Evolutionary conservation across 1,140 invertebrate species (phyloP), one percentile per base, ranked within the genome.

Genomic region (Sycophila sp.): DNA sequence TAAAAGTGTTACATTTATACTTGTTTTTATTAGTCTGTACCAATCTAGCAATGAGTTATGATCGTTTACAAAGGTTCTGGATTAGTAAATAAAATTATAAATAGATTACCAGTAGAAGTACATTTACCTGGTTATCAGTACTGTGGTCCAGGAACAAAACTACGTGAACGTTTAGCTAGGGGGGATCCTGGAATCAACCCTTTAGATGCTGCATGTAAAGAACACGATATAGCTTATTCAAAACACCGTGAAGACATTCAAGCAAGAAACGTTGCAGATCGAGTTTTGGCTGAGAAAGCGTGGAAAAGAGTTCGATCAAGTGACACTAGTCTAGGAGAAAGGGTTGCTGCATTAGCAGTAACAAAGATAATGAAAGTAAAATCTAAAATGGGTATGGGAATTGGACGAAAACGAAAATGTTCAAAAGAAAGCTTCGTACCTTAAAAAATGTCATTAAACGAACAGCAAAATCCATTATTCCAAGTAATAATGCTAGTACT

Each of bases 121-220:
- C 79, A 81, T 66, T n/a, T 80, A 24, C 75, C 73, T n/a, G 73
- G 66, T 19, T 80, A 77, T 72, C 71, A 80, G n/a, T 80, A 67
- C 55, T 79, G 77, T 56, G 75, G 77, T 26, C 74, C 75, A 32
- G 75, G 74, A 32, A 79, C 78, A 28, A 78, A 78, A 68, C 53
- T 80, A 63, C 11, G 55, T 13, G 64, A 76, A 71, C 56, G 76
- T 58, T 70, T 81, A 56, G 59, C 26, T 28, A 64, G 77, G 7
- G 36, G 76, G 45, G 75, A 82, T 76, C 40, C 45, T n/a, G 76
- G 76, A 22, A 74, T 81, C 6, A 83, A 83, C 76, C 38, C n/a
- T 53, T 69, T 83, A 13, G 78, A 83, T 73, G 34, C 75, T 53
- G 73, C 77, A 6, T 80, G 59, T 36, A 74, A 69, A 45, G 36